Base-by-base conservation (phyloP, 2,888 invertebrate species). In the Clepsis dumicolana region DNA sequence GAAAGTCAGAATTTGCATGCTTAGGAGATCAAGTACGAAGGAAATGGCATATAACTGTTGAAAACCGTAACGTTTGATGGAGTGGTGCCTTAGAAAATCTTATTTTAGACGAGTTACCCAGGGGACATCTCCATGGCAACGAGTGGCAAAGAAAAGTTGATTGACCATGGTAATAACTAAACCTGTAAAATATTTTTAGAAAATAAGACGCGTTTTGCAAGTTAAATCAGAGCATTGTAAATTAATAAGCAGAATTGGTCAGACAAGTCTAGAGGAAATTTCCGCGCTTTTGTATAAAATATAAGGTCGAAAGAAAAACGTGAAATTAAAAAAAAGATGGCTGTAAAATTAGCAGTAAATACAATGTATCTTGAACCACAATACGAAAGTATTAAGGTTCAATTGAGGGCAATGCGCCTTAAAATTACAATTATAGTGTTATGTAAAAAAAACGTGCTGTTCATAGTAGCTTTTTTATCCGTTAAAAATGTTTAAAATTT, bases 391-490 rank as follows among this genome's bases (percentile, higher is more conserved):
- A 52, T 25, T 25, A 52, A 52, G 50, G 24, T 50, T 50, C 24
- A 50, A 52, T 52, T 27, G 5, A 27, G 25, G 48, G 48, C 48
- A 21, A 1, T 7, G 24, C n/a, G 25, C 52, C 52, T 25, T 44
- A 18, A 44, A 44, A 44, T 44, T 52, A 25, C 24, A 21, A 48
- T 48, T n/a, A 52, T 52, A 52, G 52, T 52, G 27, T 52, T n/a
- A 27, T 52, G 56, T 57, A 38, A 57, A 53, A 57, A 57, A 53
- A 57, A 57, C 18, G 14, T 57, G 57, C 59, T 59, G 59, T 59
- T 41, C 8, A 59, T 29, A 41, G 38, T 73, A 74, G 73, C 57
- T 69, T 71, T 73, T 73, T 63, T 73, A 72, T 38, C 16, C 25
- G n/a, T 18, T 56, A 38, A 54, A 41, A 52, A 48, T 38, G 35